Evolutionary conservation across 1,140 invertebrate genomes (phyloP), one percentile per base, ranked within the genome.

Genomic region (Drosophila nikananu): DNA sequence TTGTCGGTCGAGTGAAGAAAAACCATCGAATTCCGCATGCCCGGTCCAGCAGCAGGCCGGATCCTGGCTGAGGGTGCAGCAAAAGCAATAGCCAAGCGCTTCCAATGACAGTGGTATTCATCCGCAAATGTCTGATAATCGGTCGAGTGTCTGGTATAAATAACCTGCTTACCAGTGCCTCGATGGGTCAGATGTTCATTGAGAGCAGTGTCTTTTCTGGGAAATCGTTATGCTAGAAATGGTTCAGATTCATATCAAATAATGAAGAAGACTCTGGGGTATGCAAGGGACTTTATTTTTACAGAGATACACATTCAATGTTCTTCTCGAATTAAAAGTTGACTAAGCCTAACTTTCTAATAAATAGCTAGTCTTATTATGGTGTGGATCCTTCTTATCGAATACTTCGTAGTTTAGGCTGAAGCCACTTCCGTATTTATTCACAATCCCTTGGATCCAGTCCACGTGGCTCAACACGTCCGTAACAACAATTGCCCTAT

Each of bases 161-260:
- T 52, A 32, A 19, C 10, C 12, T 0, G n/a, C 49, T 52, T 52
- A 52, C 32, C 49, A 52, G 27, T 19, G 9, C 5, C n/a, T 13
- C 49, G n/a, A 19, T 13, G 49, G 49, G 49, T 52, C 27, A 32
- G n/a, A 32, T 52, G 49, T 23, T 12, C 10, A 51, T 51, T 51
- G 19, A 32, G 49, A 32, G 49, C 49, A 52, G n/a, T 52, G 2
- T 32, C 27, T 52, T 32, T 52, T 52, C 27, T 52, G n/a, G n/a
- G 27, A 52, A 52, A 0, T 30, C 32, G 5, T 12, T 35, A 35
- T 35, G 4, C 12, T 35, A n/a, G n/a, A n/a, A n/a, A n/a, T n/a
- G n/a, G n/a, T n/a, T n/a, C n/a, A 10, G 4, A 27, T 27, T 25
- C 3, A 1, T 9, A 6, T 9, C 2, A 25, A 4, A 17, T 2